Evolutionary conservation across 2,113 vertebrate genomes (phyloP).

Genomic region (Dicentrarchus labrax): DNA sequence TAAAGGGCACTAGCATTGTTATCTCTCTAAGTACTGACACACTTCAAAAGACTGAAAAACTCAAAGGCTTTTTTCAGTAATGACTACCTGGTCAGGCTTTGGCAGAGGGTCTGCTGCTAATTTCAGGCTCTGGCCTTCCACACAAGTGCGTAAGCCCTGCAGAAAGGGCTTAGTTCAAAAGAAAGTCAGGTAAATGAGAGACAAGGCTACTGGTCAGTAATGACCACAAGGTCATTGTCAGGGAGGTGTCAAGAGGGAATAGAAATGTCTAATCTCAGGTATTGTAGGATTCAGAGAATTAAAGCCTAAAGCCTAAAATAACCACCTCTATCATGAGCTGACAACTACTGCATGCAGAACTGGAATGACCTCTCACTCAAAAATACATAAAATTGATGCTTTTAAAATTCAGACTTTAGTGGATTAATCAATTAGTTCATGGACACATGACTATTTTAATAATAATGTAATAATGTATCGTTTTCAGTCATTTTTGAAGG

Average conservation of each 20-base stretch:
- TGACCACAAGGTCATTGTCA: constrained; percentile 51
- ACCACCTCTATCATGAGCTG: constrained; percentile 6
- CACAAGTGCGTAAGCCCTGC: constrained; percentile 26
- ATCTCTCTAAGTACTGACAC: constrained; percentile 76
- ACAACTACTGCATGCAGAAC: background rate
- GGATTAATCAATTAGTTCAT: background rate
- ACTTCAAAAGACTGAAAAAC: constrained; percentile 75
- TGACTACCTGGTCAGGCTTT: constrained; percentile 67
- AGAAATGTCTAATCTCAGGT: constrained; percentile 27
- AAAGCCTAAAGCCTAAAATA: constrained; percentile 35
- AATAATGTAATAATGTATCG: background rate
- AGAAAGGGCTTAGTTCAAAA: constrained; percentile 66
- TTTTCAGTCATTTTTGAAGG: background rate
- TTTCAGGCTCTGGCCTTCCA: constrained; percentile 67
- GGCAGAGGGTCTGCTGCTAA: constrained; percentile 67
- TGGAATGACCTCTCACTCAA: background rate
- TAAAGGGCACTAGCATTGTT: constrained; percentile 65
- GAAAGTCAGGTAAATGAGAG: constrained; percentile 68
- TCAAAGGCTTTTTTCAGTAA: constrained; percentile 55
- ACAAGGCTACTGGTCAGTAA: constrained; percentile 51
- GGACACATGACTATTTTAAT: background rate
- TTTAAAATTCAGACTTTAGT: background rate
- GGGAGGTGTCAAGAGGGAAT: constrained; percentile 31
- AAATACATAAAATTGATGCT: background rate
- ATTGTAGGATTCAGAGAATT: constrained; percentile 10